Evolutionary conservation across 2,888 invertebrate species (phyloP), one percentile per base, ranked within the genome.

Genomic region (Standfussiana lucernea): DNA sequence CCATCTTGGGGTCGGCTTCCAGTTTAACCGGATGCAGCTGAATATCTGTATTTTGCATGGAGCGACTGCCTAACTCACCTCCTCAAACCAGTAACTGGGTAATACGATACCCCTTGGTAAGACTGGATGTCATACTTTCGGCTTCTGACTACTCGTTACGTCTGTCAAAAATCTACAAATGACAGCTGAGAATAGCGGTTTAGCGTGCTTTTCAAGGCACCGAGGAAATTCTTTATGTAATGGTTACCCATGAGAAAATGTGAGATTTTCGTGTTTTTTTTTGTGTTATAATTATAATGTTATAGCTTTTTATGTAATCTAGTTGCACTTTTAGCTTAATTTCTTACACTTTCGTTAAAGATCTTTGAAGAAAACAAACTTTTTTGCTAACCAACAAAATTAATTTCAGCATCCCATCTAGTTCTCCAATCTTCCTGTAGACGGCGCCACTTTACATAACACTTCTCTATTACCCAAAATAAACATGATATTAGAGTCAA

Each of bases 401-500:
- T 68, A 69, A 61, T 40, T 40, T 65, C 21, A 75, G 61, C 53
- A 68, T 65, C 67, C 35, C 28, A 53, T 71, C 65, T 84, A 83
- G 70, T 80, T 69, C 71, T 42, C 61, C 53, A 24, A 69, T 72
- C 59, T 37, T 61, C 42, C 71, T 24, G 50, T 68, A 73, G 56
- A 77, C 47, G 66, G 76, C 59, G 40, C 72, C 45, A 76, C 62
- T 85, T 83, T 80, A 56, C 77, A 78, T 80, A 83, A 64, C 53
- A 59, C 61, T 61, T 72, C 73, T 85, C 80, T 78, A 78, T 83
- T 81, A 84, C 74, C 77, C 47, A 84, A 80, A 79, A 85, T 80
- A 84, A 80, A 82, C 76, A 86, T 81, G 21, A 77, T 83, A 83
- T 86, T 84, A 84, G 76, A 79, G 72, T 72, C 65, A 78, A 81